Base-by-base conservation (phyloP, 2,113 vertebrate species). In the Diadophis punctatus region DNA sequence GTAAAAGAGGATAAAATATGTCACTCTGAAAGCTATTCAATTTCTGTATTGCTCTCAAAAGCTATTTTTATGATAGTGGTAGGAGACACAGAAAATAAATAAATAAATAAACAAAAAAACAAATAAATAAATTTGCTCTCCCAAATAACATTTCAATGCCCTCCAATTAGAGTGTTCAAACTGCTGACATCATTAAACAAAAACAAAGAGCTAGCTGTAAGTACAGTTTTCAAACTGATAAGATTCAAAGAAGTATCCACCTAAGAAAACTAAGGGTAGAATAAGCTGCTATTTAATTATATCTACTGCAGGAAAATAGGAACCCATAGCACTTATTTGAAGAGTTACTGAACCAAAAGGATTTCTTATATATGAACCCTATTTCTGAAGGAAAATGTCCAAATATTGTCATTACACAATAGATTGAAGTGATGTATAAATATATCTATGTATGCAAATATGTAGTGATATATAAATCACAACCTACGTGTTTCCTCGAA, bases 1-100 rank as follows among this genome's bases (percentile, higher is more conserved):
- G 94, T 92, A 39, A 0, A 87, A 95, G 97, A 97, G 93, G 93
- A 97, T 94, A 97, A 94, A 96, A 97, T 95, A 96, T 63, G 96
- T 94, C 95, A 93, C 94, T 95, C 46, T 93, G 96, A 96, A 96
- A 96, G 95, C 96, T 96, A 97, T 96, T 97, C 96, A 96, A 92
- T 8, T 52, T 25, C 86, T 87, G 91, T 97, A 90, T 93, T 94
- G 91, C 94, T 91, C 93, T 94, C 94, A 96, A 96, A 96, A 94
- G 94, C 95, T 92, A 96, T 91, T 96, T 74, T 96, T 91, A 3
- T 34, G 94, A 95, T 95, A 58, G 93, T 88, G 48, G 93, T 95
- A 52, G 92, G 92, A 94, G 94, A 96, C 1, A 52, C 22, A 46
- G 11, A 25, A 25, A 51, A 51, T 23, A 46, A 7, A 95, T 96